Evolutionary conservation across 1,140 invertebrate genomes (phyloP), one percentile per base, ranked within the genome.

Genomic region (Apis cerana): DNA sequence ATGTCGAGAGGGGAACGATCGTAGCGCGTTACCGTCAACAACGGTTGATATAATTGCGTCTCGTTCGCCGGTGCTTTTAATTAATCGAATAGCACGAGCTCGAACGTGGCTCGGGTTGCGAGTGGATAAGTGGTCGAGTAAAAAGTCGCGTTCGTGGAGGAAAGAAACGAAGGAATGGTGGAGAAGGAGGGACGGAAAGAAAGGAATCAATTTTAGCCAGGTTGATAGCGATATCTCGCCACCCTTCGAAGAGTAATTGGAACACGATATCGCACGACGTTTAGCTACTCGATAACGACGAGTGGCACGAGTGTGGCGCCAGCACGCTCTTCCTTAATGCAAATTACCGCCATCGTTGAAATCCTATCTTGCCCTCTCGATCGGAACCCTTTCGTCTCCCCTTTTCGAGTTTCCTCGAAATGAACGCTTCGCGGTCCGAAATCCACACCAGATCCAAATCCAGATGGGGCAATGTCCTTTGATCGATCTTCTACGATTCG

Each of bases 181-280:
- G 17, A 1, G 21, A 50, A n/a, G 17, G 19, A 56, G 10, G 58
- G 9, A 21, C 10, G 10, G 58, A 4, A 21, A 5, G 13, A 23
- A 62, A 62, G 54, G 61, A 59, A 71, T 79, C 56, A 52, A 59
- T 68, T 64, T 48, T 54, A 59, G 17, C 8, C 48, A 1, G 4
- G 43, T 65, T 56, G 33, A 68, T 10, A 19, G 4, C 43, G 54
- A 75, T 80, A 58, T 75, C 61, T 75, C 33, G 64, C 43, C 54
- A 21, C 9, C 43, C 23, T 2, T 67, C 54, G 27, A 76, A 76
- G 54, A 43, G 21, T 86, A 91, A 91, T 90, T 90, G 86, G 85
- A 90, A 85, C 87, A 82, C 86, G 85, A 88, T 88, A 83, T 76
- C 71, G 77, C n/a, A n/a, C 85, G 88, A 89, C 89, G 89, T 91